A percentile compares a stretch with the other conserved stretches of the same genome.
Conservation (phyloP, 2,797 vertebrate species). For the Somateria mollissima region DNA sequence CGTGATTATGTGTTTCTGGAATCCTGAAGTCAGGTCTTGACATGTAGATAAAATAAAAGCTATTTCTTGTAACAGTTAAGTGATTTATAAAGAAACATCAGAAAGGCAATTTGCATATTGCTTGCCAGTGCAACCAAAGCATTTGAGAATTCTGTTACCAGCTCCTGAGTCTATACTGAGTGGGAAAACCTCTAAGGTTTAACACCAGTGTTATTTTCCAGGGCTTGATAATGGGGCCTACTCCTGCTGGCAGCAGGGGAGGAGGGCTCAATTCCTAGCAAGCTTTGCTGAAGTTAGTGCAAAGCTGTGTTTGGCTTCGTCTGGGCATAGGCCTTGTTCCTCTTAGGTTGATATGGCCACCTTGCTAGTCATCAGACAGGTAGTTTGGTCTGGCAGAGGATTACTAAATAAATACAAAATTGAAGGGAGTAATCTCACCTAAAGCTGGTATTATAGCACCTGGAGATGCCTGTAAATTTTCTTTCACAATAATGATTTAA, state of each 20-base stretch:
- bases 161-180: neutral
- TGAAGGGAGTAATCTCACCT: neutral
- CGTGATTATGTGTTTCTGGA: neutral
- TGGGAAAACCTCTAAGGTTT: neutral
- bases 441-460: neutral
- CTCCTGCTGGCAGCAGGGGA: neutral
- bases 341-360: neutral
- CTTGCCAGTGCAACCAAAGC: rapidly evolving
- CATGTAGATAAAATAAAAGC: neutral
- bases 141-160: neutral
- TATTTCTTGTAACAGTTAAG: neutral
- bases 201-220: neutral
- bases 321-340: neutral
- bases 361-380: neutral
- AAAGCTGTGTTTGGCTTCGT: neutral
- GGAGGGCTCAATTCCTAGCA: neutral
- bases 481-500: neutral
- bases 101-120: neutral
- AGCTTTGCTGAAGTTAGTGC: neutral
- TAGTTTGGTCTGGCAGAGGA: neutral
- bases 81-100: conserved; percentile 14
- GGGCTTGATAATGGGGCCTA: neutral
- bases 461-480: neutral
- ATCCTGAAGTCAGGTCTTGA: neutral
- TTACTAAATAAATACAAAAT: neutral